Evolutionary conservation across 2,888 invertebrate genomes (phyloP).

Genomic region (Keiferia lycopersicella): DNA sequence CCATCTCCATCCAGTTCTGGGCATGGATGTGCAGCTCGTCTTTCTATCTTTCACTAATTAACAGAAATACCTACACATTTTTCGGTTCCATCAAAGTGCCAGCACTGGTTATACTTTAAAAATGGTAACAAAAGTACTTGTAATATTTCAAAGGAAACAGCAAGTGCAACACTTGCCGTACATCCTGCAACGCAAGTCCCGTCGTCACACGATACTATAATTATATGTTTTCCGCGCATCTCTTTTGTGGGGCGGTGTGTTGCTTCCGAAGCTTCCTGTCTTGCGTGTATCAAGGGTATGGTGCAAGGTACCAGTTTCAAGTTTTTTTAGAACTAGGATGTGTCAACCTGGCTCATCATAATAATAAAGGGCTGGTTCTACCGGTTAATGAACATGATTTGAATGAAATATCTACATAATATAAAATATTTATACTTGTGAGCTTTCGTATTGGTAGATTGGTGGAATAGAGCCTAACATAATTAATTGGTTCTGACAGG

Average conservation of each 20-base stretch:
- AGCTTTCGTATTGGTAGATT: too few relatives aligned
- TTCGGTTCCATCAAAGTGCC: neutral
- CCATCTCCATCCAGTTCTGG: too few relatives aligned
- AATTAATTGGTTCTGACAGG: too few relatives aligned
- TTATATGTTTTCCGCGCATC: conserved; percentile 73
- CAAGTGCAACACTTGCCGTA: conserved; percentile 27
- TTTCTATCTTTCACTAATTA: too few relatives aligned
- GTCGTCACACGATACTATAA: conserved; percentile 52
- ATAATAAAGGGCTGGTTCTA: too few relatives aligned
- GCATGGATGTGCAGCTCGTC: too few relatives aligned
- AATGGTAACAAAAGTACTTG: neutral
- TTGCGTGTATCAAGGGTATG: conserved; percentile 45
- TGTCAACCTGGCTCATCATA: too few relatives aligned
- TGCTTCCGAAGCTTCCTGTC: conserved; percentile 63
- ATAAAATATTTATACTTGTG: too few relatives aligned
- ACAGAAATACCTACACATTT: neutral
- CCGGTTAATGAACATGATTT: too few relatives aligned
- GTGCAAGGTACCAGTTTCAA: conserved; percentile 39
- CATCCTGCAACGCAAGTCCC: conserved; percentile 24
- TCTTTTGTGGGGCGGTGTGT: conserved; percentile 60
- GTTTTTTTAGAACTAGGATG: too few relatives aligned
- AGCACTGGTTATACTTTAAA: neutral
- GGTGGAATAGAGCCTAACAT: too few relatives aligned
- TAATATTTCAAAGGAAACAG: conserved; percentile 27
- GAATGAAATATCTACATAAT: too few relatives aligned